Evolutionary conservation across 2,113 vertebrate species (phyloP), one percentile per base, ranked within the genome.

Genomic region (Chaenocephalus aceratus): DNA sequence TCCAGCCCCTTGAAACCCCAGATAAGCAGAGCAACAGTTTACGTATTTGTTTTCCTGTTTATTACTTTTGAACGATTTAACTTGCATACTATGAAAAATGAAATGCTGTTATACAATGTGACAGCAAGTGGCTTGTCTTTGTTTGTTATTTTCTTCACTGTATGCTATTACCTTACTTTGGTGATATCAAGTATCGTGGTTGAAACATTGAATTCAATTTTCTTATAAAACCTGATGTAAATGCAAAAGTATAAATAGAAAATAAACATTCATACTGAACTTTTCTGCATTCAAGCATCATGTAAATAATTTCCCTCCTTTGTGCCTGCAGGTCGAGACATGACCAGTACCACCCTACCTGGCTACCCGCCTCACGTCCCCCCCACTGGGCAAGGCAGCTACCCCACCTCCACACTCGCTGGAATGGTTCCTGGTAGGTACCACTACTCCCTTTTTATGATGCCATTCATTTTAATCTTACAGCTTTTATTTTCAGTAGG

Each of bases 381-480:
- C 61, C 98, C 98, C 18, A 99, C 98, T 90, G 98, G 98, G 89
- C 98, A 99, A 95, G 98, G 98, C 95, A 99, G 98, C 96, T 99
- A 99, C 89, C 97, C 98, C 90, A 98, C 98, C 91, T 99, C 98
- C 91, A 99, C 98, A 92, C 96, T 99, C 91, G 98, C 98, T 94
- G 98, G 98, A 96, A 99, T 99, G 98, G 98, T 99, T 94, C 98
- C 98, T 95, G 98, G 98, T 99, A 95, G 95, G 97, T 96, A 54
- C 85, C 77, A 69, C 80, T 52, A 12, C 57, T 83, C 80, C 54
- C 90, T 88, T 94, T 92, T 79, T 87, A 90, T 45, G 60, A 76
- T 45, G 66, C 80, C 60, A 74, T 93, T 92, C 74, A 91, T 83
- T 94, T 84, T 75, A 84, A 58, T 78, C 77, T 65, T 46, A 74